Conservation (phyloP, 2,113 vertebrate genomes). For the Phocoena sinus region DNA sequence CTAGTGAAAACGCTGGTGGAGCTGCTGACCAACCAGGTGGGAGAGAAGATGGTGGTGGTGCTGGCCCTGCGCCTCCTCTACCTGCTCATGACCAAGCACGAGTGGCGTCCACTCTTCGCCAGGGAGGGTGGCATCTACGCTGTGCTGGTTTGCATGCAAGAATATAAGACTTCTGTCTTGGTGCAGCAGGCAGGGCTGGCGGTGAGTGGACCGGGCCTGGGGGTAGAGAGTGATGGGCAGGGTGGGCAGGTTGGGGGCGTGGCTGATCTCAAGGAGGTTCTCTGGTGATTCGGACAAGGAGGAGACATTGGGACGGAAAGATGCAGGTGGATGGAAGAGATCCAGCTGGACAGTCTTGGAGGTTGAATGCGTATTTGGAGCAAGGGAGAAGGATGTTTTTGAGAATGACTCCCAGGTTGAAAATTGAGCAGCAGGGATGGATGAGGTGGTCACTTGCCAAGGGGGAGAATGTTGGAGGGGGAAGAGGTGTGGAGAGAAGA, state of each 20-base stretch:
- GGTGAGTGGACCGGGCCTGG: constrained; percentile 79
- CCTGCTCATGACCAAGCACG: constrained; percentile 85
- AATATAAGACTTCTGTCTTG: constrained; percentile 79
- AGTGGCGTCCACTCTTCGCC: constrained; percentile 91
- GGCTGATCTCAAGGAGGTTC: neutral
- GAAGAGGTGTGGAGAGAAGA: neutral
- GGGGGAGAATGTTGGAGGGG: neutral
- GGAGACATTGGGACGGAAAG: neutral
- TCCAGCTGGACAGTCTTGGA: neutral
- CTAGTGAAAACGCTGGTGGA: constrained; percentile 90
- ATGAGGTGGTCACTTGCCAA: neutral
- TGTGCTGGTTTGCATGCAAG: constrained; percentile 90
- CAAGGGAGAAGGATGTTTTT: neutral
- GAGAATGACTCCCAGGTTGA: neutral
- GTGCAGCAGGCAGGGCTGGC: constrained; percentile 92
- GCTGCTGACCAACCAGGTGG: constrained; percentile 82
- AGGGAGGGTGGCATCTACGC: constrained; percentile 92
- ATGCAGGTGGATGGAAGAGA: neutral
- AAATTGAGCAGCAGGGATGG: neutral
- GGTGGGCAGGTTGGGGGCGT: neutral
- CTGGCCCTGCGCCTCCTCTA: constrained; percentile 85
- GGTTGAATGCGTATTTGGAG: neutral
- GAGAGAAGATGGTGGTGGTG: constrained; percentile 82
- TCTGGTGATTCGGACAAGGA: neutral
- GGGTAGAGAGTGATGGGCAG: rapidly evolving